Evolutionary conservation across 1,140 invertebrate genomes (phyloP).

Genomic region (Zaprionus capensis): DNA sequence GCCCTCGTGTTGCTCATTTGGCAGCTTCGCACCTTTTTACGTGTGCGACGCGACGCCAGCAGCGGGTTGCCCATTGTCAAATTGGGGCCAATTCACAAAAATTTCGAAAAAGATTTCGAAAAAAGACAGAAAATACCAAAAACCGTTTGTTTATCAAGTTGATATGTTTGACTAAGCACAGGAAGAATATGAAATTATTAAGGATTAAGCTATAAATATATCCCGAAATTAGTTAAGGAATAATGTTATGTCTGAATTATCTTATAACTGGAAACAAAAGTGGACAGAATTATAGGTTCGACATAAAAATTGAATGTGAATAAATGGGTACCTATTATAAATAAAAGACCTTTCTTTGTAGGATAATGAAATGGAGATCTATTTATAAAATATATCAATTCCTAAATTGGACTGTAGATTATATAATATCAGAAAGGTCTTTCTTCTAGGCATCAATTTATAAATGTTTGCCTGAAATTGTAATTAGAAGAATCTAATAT

Average conservation of each 20-base stretch:
- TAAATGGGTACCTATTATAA: too few relatives aligned
- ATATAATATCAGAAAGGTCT: too few relatives aligned
- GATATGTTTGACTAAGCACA: conserved; percentile 28
- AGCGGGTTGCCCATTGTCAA: conserved; percentile 48
- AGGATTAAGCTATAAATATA: neutral
- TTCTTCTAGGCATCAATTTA: too few relatives aligned
- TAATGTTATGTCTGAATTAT: neutral
- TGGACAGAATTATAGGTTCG: accelerated
- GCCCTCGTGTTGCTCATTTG: conserved; percentile 75
- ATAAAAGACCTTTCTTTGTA: too few relatives aligned
- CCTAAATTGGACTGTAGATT: too few relatives aligned
- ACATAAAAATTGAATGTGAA: too few relatives aligned
- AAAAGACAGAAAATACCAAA: conserved; percentile 7
- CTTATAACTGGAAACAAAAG: too few relatives aligned
- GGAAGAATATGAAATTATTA: conserved; percentile 8
- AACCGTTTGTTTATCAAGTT: neutral
- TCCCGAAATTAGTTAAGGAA: neutral
- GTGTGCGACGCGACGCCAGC: neutral
- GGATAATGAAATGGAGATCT: too few relatives aligned
- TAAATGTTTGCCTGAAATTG: too few relatives aligned
- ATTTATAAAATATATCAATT: too few relatives aligned
- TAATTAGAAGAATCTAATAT: too few relatives aligned
- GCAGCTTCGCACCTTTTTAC: conserved; percentile 69
- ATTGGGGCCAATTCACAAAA: conserved; percentile 53
- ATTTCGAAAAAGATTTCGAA: conserved; percentile 38